Conservation (phyloP, 1,140 invertebrate genomes). For the Metopolophium dirhodum region DNA sequence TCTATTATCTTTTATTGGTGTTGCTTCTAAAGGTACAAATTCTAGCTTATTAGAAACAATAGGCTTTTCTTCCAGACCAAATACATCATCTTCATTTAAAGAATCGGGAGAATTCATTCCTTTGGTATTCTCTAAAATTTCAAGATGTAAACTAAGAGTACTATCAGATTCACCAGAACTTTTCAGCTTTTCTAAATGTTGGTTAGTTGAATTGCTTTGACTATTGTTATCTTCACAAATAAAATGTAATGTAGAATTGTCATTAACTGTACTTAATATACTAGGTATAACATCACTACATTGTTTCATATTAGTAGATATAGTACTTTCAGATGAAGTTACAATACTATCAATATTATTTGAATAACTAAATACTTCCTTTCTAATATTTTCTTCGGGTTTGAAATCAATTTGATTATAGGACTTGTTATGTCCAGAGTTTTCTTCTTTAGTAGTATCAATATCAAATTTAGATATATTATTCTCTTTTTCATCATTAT, state of each 20-base stretch:
- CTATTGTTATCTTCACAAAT: slow-evolving; percentile 17
- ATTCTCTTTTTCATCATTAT: background rate
- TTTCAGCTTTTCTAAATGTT: slow-evolving; percentile 9
- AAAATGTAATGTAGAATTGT: slow-evolving; percentile 15
- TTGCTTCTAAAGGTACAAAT: slow-evolving; percentile 49
- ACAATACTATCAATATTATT: background rate
- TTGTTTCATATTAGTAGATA: background rate
- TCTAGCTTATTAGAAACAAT: slow-evolving; percentile 50
- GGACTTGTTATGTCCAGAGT: background rate
- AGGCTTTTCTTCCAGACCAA: slow-evolving; percentile 16
- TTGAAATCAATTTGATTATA: background rate
- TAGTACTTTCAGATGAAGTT: background rate
- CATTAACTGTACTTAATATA: background rate
- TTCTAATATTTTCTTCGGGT: background rate
- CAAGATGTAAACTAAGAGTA: slow-evolving; percentile 48
- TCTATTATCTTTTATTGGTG: slow-evolving; percentile 39
- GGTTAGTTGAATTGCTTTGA: background rate
- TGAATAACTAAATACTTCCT: background rate
- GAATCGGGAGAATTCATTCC: slow-evolving; percentile 47
- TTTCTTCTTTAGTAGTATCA: slow-evolving; percentile 17
- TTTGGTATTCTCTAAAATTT: slow-evolving; percentile 20
- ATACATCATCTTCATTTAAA: slow-evolving; percentile 34
- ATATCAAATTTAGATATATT: background rate
- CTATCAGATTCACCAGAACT: slow-evolving; percentile 33
- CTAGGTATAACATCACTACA: background rate